Conservation (phyloP, 2,888 invertebrate genomes). For the Sminthurinus aureus region DNA sequence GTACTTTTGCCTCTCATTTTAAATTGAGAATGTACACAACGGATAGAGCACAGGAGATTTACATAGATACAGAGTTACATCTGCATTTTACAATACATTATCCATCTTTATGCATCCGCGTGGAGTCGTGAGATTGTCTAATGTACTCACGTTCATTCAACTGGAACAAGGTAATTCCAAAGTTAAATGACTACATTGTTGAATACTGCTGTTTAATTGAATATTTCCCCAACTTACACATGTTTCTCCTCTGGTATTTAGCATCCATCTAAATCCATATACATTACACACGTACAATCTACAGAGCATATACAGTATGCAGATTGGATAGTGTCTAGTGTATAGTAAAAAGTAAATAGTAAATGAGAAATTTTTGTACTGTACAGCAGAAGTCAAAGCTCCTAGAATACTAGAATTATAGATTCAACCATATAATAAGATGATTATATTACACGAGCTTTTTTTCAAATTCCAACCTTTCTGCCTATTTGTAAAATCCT, state of each 20-base stretch:
- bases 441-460: background rate
- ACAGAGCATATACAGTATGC: background rate
- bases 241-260: background rate
- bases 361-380: no score
- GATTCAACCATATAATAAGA: no score
- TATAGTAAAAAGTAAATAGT: no score
- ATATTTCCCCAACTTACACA: conserved; percentile 9
- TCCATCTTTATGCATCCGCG: background rate
- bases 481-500: conserved; percentile 29
- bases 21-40: no score
- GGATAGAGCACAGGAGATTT: no score
- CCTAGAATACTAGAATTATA: no score
- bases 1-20: no score
- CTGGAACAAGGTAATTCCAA: conserved; percentile 25
- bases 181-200: conserved; percentile 19
- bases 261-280: background rate
- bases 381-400: no score
- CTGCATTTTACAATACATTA: no score
- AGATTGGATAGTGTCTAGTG: conserved; percentile 7
- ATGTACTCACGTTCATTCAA: conserved; percentile 24
- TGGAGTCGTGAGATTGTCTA: background rate
- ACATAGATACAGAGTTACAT: no score
- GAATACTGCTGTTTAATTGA: background rate
- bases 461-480: conserved; percentile 20
- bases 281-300: background rate